A percentile compares a stretch with the other conserved stretches of the same genome.
Evolutionary conservation across 2,797 vertebrate genomes (phyloP).

Genomic region (Chiloscyllium punctatum): DNA sequence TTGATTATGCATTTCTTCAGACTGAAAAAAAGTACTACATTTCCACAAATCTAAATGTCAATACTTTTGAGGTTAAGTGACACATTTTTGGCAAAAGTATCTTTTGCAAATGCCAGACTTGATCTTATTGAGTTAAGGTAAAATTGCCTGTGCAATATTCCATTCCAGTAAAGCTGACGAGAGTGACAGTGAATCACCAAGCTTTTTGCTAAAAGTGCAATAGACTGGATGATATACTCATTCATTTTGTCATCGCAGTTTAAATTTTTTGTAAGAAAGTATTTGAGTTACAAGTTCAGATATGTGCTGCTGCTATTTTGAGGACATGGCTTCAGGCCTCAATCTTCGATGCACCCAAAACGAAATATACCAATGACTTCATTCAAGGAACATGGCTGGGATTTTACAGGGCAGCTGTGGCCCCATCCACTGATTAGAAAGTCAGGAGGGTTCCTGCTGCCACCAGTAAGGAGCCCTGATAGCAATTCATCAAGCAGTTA

Average conservation of each 20-base stretch:
- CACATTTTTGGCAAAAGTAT: background rate
- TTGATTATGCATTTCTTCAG: background rate
- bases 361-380: no score
- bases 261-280: background rate
- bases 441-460: no score
- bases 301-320: background rate
- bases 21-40: background rate
- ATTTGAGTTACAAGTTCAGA: background rate
- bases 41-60: background rate
- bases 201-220: background rate
- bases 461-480: no score
- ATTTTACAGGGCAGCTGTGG: no score
- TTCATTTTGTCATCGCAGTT: background rate
- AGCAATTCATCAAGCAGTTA: no score
- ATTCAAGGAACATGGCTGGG: no score
- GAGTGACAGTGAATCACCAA: background rate
- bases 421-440: no score
- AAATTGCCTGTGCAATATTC: background rate
- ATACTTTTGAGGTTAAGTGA: background rate
- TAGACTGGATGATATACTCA: background rate
- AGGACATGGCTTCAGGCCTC: background rate
- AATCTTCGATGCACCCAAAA: no score
- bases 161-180: background rate
- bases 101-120: background rate
- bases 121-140: background rate